Base-by-base conservation (phyloP, 2,113 vertebrate species). In the Alligator mississippiensis region DNA sequence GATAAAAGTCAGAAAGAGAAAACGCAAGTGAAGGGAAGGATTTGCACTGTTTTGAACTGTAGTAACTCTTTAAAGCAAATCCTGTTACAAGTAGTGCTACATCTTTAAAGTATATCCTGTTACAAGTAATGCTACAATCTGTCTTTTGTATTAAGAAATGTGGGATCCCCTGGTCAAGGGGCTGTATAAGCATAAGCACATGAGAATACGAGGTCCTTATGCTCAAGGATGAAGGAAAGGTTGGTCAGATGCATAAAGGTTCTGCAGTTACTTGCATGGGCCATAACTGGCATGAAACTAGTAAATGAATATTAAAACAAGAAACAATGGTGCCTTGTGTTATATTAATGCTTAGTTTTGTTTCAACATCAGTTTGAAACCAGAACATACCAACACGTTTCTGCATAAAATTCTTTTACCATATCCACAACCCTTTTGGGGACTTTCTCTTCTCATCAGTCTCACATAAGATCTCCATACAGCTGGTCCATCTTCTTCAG, bases 1-100 rank as follows among this genome's bases (percentile, higher is more conserved):
- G 78, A 87, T 81, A 57, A 85, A 91, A 61, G 85, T 84, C 83
- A 16, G 30, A 91, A 95, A 92, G 30, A 15, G 66, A 93, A 94
- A 59, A 68, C 57, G 79, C 66, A 87, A 82, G 21, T 59, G 95
- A 96, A 66, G 66, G 19, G 76, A 89, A 76, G 60, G 38, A 74
- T 89, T 91, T 84, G 38, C 25, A 72, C 13, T 81, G 62, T 3
- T 94, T 80, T 74, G 63, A 66, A 75, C 75, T n/a, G 12, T 80
- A 88, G 61, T 83, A 88, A 63, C 47, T 57, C 38, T 34, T 88
- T 75, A 59, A 75, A 75, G 24, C 75, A 14, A 14, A 47, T 47
- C 47, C 89, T 85, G 90, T 87, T 92, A 25, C 63, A 64, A 47
- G 11, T 74, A 89, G 79, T 84, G 89, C 68, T 81, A 55, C 3